These are phyloP conservation scores for Anas platyrhynchos DNA, from an alignment of 2,113 vertebrate species.

Conservation along the genomic window DNA sequence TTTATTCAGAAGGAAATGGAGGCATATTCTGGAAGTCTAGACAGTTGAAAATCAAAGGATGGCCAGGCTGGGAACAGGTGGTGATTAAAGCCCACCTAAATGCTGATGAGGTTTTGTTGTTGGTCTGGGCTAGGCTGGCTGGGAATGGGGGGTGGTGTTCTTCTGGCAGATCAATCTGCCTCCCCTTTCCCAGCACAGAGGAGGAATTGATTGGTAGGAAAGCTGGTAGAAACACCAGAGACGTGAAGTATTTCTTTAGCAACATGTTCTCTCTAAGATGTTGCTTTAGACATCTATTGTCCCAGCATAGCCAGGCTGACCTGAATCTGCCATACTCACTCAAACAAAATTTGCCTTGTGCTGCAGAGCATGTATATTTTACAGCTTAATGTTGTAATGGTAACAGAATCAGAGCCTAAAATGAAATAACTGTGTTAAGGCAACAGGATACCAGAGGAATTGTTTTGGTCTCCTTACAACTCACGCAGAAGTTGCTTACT, in stretches of 20 bases:
- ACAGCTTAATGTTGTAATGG: not conserved
- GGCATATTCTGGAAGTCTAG: not conserved
- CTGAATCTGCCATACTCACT: constrained; percentile 46
- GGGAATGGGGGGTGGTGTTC: not conserved
- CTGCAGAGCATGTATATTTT: constrained; percentile 14
- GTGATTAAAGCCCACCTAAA: not conserved
- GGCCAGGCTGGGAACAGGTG: not conserved
- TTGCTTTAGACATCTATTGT: not conserved
- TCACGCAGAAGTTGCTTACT: not conserved
- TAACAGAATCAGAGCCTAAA: not conserved
- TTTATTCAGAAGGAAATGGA: not conserved
- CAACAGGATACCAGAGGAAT: not conserved
- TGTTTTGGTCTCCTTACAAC: not conserved
- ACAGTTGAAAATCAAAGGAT: not conserved
- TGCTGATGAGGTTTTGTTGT: not conserved
- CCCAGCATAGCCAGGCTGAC: not conserved
- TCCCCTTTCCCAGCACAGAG: not conserved
- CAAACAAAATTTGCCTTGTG: constrained; percentile 29
- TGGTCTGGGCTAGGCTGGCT: not conserved
- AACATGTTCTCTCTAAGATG: not conserved
- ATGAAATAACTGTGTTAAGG: not conserved
- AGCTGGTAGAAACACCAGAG: not conserved
- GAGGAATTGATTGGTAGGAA: not conserved
- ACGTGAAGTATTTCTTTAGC: not conserved
- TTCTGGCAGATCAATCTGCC: not conserved